Conservation (phyloP, 1,140 invertebrate genomes). For the Pantala flavescens region DNA sequence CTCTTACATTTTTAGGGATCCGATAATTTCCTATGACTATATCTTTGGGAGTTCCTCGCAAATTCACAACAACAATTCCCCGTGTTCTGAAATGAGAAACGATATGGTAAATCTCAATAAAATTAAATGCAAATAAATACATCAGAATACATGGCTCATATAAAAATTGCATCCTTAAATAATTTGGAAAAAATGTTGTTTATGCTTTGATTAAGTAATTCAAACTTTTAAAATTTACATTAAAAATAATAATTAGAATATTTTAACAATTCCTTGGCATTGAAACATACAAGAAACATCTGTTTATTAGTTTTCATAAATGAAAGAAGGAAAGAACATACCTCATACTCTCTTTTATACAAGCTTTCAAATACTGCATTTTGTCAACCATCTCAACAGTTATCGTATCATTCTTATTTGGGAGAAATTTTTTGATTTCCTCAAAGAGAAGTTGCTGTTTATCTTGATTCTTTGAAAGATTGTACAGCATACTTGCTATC, state of each 20-base stretch:
- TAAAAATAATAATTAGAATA: too few species aligned
- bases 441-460: conserved; percentile 35
- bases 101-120: too few species aligned
- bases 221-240: too few species aligned
- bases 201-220: too few species aligned
- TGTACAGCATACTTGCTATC: conserved; percentile 29
- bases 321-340: conserved; percentile 19
- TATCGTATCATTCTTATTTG: conserved; percentile 24
- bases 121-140: too few species aligned
- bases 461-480: conserved; percentile 31
- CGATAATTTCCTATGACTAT: conserved; percentile 44
- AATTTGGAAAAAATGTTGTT: too few species aligned
- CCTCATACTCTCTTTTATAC: conserved; percentile 42
- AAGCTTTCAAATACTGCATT: conserved; percentile 38
- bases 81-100: too few species aligned
- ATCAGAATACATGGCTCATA: too few species aligned
- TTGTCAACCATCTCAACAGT: conserved; percentile 31
- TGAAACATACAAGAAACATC: too few species aligned
- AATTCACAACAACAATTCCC: conserved; percentile 35
- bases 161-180: too few species aligned
- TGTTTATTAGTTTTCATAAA: too few species aligned
- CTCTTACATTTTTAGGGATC: conserved; percentile 47
- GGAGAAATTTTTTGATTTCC: conserved; percentile 31
- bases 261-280: too few species aligned
- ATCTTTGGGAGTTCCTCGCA: conserved; percentile 40